Evolutionary conservation across 1,140 invertebrate species (phyloP).

Genomic region (Hydropsyche tenuis): DNA sequence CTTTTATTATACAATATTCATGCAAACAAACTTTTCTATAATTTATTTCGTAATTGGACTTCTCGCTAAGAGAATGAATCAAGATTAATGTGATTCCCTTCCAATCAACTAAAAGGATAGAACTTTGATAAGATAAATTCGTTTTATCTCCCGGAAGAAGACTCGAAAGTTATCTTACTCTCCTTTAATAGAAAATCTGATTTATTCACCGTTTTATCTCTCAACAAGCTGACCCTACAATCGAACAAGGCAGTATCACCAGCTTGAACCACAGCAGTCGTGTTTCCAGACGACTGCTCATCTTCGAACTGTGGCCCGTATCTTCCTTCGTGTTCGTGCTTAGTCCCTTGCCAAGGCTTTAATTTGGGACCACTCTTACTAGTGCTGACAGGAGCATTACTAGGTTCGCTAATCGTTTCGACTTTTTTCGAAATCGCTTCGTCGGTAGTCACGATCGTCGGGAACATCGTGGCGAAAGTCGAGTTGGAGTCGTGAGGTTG

Average conservation of each 20-base stretch:
- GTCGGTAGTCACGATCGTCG: slow-evolving; percentile 35
- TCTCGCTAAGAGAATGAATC: no score
- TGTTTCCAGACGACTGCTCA: slow-evolving; percentile 63
- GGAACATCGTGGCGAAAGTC: not conserved
- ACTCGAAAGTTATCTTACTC: no score
- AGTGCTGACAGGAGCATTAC: not conserved
- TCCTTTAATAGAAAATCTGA: not conserved
- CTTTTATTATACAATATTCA: no score
- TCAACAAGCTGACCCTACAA: slow-evolving; percentile 81
- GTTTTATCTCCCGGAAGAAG: no score
- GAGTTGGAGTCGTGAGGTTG: slow-evolving; percentile 49
- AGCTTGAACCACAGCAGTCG: slow-evolving; percentile 78
- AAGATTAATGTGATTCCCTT: no score
- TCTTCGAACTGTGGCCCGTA: slow-evolving; percentile 76
- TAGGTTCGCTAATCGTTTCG: not conserved
- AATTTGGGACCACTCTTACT: slow-evolving; percentile 8
- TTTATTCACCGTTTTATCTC: slow-evolving; percentile 83
- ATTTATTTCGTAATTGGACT: no score
- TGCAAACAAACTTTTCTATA: no score
- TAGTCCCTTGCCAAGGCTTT: slow-evolving; percentile 54
- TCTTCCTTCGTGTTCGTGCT: slow-evolving; percentile 65
- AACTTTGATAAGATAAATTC: no score
- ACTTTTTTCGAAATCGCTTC: no score
- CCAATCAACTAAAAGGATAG: no score
- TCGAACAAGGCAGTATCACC: slow-evolving; percentile 80